phyloP scores from a whole-genome alignment of 2,113 vertebrate species.

The human (Homo sapiens) region DNA sequence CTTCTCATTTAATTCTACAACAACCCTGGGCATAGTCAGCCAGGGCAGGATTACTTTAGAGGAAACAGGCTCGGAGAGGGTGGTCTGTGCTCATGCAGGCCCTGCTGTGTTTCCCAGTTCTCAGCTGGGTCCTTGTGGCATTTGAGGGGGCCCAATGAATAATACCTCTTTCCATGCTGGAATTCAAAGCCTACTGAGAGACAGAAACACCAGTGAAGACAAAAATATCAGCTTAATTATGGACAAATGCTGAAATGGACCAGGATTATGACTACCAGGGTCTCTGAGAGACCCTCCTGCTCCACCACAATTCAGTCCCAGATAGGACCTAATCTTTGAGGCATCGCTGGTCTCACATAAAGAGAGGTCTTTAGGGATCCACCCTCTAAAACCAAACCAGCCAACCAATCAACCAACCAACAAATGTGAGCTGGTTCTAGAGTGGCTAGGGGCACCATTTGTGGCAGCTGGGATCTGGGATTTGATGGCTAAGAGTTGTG shows the following conservation, averaged over 20 bases:
- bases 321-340: not conserved
- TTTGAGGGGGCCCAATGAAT: too few relatives aligned
- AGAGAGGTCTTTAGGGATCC: not conserved
- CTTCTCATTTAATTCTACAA: not conserved
- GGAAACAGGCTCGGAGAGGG: not conserved
- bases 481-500: not conserved
- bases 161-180: not conserved
- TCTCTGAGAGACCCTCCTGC: not conserved
- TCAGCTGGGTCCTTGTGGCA: not conserved
- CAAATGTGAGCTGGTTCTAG: not conserved
- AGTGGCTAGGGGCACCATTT: not conserved
- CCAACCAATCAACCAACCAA: not conserved
- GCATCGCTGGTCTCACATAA: not conserved
- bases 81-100: not conserved
- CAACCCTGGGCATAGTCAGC: not conserved
- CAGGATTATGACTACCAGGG: not conserved
- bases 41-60: not conserved
- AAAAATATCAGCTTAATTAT: not conserved
- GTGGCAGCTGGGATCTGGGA: not conserved
- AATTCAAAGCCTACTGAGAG: not conserved
- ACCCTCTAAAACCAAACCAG: not conserved
- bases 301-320: not conserved
- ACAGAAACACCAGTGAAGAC: not conserved
- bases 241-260: not conserved
- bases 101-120: not conserved